Percentiles rank a stretch among this genome's conserved stretches.
These are phyloP conservation scores for Melinopterus prodromus DNA, from an alignment of 2,888 invertebrate genomes.

Conservation along the genomic window DNA sequence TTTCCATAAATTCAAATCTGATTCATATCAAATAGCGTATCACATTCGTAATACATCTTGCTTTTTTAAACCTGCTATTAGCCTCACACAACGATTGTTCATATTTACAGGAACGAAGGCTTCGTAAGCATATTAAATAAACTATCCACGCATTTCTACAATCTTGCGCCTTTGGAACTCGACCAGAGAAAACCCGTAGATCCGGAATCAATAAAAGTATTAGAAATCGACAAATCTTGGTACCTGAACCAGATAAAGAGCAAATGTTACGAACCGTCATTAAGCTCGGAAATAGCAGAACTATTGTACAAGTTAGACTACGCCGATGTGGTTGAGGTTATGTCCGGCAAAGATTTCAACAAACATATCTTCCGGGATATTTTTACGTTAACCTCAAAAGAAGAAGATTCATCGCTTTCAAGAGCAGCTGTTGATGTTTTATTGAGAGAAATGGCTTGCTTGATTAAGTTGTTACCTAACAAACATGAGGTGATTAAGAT, in stretches of 20 bases:
- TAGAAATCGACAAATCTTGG: constrained; percentile 72
- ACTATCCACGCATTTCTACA: constrained; percentile 69
- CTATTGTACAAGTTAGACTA: constrained; percentile 67
- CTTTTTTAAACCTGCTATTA: too few species aligned
- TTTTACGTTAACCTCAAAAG: constrained; percentile 61
- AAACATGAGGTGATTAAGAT: constrained; percentile 64
- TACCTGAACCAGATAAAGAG: constrained; percentile 70
- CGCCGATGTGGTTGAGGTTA: constrained; percentile 65
- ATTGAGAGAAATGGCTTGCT: constrained; percentile 63
- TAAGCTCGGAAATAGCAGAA: constrained; percentile 65
- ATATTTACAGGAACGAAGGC: constrained; percentile 64
- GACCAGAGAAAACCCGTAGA: constrained; percentile 66
- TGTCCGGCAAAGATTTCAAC: constrained; percentile 66
- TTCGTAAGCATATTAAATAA: constrained; percentile 71
- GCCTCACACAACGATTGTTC: too few species aligned
- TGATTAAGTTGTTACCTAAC: constrained; percentile 63
- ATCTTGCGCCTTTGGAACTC: constrained; percentile 69
- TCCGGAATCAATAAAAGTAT: constrained; percentile 67
- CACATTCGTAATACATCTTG: too few species aligned
- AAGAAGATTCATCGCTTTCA: constrained; percentile 61
- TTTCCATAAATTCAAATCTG: too few species aligned
- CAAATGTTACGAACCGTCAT: constrained; percentile 60
- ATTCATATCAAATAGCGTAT: too few species aligned
- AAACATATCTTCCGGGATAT: constrained; percentile 67
- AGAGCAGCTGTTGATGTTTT: constrained; percentile 65